These are phyloP conservation scores for Simalia tracyae DNA, from an alignment of 2,797 vertebrate species.

Conservation along the genomic window DNA sequence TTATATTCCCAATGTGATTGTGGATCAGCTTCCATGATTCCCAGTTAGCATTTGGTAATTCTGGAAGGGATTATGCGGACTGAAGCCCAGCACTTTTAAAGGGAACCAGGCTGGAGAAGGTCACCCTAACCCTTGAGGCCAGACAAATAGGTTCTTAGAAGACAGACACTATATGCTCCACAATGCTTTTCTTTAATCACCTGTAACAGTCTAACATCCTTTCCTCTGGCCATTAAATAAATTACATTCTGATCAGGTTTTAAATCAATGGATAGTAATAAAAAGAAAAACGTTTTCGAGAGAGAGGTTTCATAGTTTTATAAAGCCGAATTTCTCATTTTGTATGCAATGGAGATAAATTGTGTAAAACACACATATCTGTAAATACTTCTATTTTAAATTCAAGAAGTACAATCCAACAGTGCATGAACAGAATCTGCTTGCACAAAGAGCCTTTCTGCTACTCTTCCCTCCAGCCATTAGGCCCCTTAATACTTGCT, in stretches of 20 bases:
- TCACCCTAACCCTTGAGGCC: background rate
- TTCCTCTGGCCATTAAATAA: background rate
- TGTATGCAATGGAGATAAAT: background rate
- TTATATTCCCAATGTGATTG: background rate
- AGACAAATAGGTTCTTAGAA: background rate
- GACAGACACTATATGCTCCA: background rate
- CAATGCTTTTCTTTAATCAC: background rate
- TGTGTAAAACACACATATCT: background rate
- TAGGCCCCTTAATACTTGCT: background rate
- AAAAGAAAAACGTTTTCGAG: background rate
- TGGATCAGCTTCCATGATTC: background rate
- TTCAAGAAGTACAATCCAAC: background rate
- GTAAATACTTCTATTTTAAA: background rate
- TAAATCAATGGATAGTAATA: background rate
- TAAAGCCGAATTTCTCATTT: background rate
- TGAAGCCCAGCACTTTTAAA: background rate
- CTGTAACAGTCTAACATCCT: background rate
- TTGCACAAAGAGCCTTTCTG: background rate
- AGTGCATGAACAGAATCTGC: background rate
- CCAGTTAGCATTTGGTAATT: background rate
- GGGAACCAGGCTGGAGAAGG: background rate
- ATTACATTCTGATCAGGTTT: background rate
- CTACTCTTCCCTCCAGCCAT: background rate
- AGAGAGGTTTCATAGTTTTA: background rate
- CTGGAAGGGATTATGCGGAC: background rate